phyloP scores from a whole-genome alignment of 2,888 invertebrate genomes.

The Xestia ashworthii region DNA sequence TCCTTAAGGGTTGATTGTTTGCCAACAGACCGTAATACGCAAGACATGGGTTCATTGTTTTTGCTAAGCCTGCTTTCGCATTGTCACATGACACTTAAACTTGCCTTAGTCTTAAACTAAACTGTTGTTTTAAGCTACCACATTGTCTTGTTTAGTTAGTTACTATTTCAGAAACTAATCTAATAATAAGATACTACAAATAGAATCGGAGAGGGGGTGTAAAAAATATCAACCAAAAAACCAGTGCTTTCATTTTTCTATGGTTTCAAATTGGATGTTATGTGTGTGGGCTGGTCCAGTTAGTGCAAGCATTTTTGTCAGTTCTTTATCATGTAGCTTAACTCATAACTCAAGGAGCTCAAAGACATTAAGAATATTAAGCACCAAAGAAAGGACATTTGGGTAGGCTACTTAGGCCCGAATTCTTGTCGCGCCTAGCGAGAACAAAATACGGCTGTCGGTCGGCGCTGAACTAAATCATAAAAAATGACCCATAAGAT shows the following conservation, averaged over 20 bases:
- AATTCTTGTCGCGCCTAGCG: too few relatives aligned
- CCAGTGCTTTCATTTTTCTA: background rate
- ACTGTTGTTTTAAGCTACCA: slow-evolving; percentile 8
- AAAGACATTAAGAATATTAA: background rate
- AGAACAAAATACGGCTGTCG: too few relatives aligned
- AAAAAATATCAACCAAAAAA: too few relatives aligned
- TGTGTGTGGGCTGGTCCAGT: background rate
- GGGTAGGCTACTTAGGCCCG: background rate
- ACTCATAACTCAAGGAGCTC: background rate
- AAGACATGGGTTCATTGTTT: slow-evolving; percentile 58
- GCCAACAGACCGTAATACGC: slow-evolving; percentile 22
- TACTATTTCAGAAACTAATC: background rate
- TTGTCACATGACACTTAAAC: slow-evolving; percentile 15
- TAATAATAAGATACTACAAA: background rate
- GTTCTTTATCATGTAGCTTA: too few relatives aligned
- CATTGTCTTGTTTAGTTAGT: slow-evolving; percentile 16
- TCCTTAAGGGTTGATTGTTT: slow-evolving; percentile 36
- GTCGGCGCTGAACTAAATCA: background rate
- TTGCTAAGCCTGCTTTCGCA: slow-evolving; percentile 17
- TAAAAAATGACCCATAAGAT: background rate
- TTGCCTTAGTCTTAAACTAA: slow-evolving; percentile 10
- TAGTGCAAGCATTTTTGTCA: background rate
- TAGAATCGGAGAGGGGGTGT: too few relatives aligned
- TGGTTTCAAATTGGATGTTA: background rate
- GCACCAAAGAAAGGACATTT: background rate